phyloP scores from a whole-genome alignment of 1,140 invertebrate species.

The Drosophila miranda region DNA sequence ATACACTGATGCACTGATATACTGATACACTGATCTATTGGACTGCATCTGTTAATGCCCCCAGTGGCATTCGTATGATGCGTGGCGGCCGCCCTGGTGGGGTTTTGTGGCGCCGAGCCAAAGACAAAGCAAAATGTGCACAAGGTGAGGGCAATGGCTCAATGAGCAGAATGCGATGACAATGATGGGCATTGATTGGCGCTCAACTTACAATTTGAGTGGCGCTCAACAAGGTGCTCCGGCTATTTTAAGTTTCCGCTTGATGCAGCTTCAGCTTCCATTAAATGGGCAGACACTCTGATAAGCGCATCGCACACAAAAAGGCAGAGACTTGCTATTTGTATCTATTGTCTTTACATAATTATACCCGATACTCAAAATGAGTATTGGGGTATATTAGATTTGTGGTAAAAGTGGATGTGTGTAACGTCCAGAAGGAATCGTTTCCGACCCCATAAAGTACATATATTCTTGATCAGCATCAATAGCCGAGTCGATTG shows the following conservation, averaged over 20 bases:
- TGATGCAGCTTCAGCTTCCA: slow-evolving; percentile 56
- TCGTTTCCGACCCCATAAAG: too few species aligned
- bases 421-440: too few species aligned
- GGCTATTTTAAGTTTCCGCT: slow-evolving; percentile 35
- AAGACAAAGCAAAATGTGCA: slow-evolving; percentile 23
- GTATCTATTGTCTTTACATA: slow-evolving; percentile 39
- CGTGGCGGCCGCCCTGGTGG: slow-evolving; percentile 22
- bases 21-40: background rate
- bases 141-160: slow-evolving; percentile 39
- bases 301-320: slow-evolving; percentile 39
- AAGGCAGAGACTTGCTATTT: slow-evolving; percentile 15
- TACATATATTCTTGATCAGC: too few species aligned
- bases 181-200: slow-evolving; percentile 27
- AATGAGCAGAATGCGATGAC: slow-evolving; percentile 19
- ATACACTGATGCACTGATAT: too few species aligned
- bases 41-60: slow-evolving; percentile 15
- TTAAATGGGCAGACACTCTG: slow-evolving; percentile 30
- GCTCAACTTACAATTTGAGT: slow-evolving; percentile 28
- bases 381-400: too few species aligned
- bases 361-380: too few species aligned
- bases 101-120: slow-evolving; percentile 48
- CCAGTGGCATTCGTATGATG: background rate
- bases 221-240: slow-evolving; percentile 41
- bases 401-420: too few species aligned
- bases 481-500: too few species aligned